A percentile compares a stretch with the other conserved stretches of the same genome.
Conservation (phyloP, 2,797 vertebrate genomes). For the Taenioides sp. region DNA sequence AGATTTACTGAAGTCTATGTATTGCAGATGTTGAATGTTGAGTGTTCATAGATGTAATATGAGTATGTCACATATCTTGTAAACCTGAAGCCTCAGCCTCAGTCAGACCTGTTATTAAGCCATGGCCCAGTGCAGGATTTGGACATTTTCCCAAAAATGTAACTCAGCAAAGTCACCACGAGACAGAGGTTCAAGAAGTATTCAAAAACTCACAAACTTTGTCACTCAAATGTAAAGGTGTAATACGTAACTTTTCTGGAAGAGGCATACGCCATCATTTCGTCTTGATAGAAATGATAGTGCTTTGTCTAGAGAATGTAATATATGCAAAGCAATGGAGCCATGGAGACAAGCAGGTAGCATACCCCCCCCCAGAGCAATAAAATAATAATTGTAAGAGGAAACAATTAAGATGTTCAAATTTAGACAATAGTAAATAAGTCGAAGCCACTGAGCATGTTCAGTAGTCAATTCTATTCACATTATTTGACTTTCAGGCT, state of each 20-base stretch:
- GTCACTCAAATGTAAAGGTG: not conserved
- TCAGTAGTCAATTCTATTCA: no score
- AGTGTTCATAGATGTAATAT: conserved; percentile 58
- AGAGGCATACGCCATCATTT: no score
- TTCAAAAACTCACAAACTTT: not conserved
- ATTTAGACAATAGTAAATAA: no score
- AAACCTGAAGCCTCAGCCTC: conserved; percentile 51
- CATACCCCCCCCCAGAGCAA: no score
- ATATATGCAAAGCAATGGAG: no score
- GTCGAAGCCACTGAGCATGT: no score
- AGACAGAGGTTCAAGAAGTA: not conserved
- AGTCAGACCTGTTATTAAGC: conserved; percentile 55
- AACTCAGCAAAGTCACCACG: conserved; percentile 14
- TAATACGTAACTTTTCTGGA: not conserved
- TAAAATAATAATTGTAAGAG: no score
- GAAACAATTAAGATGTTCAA: no score
- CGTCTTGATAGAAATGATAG: no score
- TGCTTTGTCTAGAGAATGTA: no score
- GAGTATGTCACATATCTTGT: conserved; percentile 63
- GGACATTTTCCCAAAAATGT: conserved; percentile 33
- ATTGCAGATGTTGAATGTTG: conserved; percentile 48
- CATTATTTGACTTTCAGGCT: not conserved
- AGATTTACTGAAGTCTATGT: conserved; percentile 53
- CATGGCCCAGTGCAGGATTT: conserved; percentile 39
- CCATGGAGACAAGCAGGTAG: no score